Evolutionary conservation across 1,140 invertebrate species (phyloP), one percentile per base, ranked within the genome.

Genomic region (Drosophila rufa): DNA sequence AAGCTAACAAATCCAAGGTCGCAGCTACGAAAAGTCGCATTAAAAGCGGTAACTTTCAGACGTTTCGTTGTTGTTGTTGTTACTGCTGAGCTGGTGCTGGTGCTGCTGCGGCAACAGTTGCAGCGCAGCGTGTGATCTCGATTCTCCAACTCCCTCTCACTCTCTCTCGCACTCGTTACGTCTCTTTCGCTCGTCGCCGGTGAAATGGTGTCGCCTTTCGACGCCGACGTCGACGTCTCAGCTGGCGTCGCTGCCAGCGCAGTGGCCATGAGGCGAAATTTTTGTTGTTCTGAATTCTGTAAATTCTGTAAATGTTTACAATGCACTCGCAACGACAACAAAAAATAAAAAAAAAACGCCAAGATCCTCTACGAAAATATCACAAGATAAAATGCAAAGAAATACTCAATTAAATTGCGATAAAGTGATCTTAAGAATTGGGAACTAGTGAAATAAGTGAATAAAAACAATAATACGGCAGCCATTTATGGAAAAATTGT

Each of bases 271-370:
- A 78, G 50, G 73, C 69, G 45, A 48, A 73, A 73, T 53, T 74
- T 75, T 74, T 75, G 78, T 75, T 79, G 82, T 80, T 82, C 82
- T 79, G 53, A 86, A 71, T 86, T 82, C 50, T 22, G 70, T 78
- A 62, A 61, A 87, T 56, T 56, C 53, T 56, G 36, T 56, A 56
- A 90, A 82, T 90, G 82, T 89, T 90, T 79, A 86, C 81, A 79
- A 77, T 57, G 73, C 50, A 79, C 65, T 77, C 38, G 56, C 50
- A 62, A 59, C 70, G 68, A 68, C 27, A 51, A 50, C 69, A 69
- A 55, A 57, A 66, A 55, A 55, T 15, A 50, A 42, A 55, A 42
- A 55, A 46, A 66, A 73, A 66, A 48, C 57, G 27, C 14, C 27
- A 56, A 40, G 45, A 77, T 55, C 55, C 55, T 27, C 40, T 17